Conservation (phyloP, 2,797 vertebrate genomes). For the Linurgus olivaceus region DNA sequence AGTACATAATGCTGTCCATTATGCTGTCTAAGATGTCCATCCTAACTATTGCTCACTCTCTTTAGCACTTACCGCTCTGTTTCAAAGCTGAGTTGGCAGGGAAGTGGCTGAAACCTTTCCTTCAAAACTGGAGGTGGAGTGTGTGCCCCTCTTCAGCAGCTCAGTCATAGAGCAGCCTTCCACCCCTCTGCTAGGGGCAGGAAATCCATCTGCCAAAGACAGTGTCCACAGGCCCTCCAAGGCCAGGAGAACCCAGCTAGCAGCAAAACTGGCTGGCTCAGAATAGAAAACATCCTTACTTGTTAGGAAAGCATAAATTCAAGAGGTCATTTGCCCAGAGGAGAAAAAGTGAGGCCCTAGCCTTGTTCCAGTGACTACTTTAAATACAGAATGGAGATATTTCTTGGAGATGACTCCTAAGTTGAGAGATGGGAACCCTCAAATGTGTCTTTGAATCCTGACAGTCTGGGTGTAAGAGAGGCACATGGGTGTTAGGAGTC, state of each 20-base stretch:
- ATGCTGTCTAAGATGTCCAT: accelerated
- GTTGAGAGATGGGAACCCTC: background rate
- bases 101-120: background rate
- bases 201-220: background rate
- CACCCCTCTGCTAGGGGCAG: background rate
- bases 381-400: background rate
- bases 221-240: background rate
- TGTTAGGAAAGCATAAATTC: background rate
- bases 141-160: background rate
- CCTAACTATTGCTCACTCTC: background rate
- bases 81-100: background rate
- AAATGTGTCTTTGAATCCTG: background rate
- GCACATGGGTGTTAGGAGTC: background rate
- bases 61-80: background rate
- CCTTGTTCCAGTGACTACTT: background rate
- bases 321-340: background rate
- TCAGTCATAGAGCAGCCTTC: background rate
- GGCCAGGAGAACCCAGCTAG: background rate
- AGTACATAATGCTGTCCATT: background rate
- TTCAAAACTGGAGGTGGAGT: background rate
- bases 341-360: background rate
- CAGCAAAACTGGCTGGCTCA: background rate
- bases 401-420: background rate
- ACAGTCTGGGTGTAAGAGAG: background rate
- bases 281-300: background rate